Evolutionary conservation across 2,797 vertebrate genomes (phyloP).

Genomic region (Micrastur ruficollis): DNA sequence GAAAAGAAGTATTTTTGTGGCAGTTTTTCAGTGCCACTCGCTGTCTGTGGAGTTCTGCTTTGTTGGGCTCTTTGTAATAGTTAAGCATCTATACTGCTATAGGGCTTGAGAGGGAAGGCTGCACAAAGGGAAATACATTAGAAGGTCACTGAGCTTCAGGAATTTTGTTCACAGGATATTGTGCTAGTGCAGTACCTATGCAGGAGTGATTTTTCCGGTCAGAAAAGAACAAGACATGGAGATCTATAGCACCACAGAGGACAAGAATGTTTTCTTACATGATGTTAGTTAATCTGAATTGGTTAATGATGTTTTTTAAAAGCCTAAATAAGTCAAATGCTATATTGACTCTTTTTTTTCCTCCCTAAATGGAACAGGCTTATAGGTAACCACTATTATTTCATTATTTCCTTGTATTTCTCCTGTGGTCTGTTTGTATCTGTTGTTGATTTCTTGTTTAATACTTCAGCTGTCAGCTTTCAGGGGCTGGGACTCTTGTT

Average conservation of each 20-base stretch:
- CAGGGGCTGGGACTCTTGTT: background rate
- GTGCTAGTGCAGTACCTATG: background rate
- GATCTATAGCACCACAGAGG: background rate
- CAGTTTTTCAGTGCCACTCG: background rate
- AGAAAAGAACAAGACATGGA: background rate
- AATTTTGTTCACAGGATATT: background rate
- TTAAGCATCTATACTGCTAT: background rate
- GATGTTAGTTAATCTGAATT: background rate
- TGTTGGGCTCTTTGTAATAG: background rate
- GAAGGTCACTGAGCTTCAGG: background rate
- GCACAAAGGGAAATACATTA: background rate
- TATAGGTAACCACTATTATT: background rate
- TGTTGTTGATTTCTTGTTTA: background rate
- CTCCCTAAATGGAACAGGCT: background rate
- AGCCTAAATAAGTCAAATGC: background rate
- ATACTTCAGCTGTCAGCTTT: background rate
- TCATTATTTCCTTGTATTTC: background rate
- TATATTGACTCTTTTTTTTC: background rate
- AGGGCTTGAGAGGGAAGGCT: background rate
- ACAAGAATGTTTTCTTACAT: background rate
- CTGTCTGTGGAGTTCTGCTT: background rate
- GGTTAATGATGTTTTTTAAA: background rate
- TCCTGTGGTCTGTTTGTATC: background rate
- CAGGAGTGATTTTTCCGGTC: background rate
- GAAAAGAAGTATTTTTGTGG: background rate